Evolutionary conservation across 2,888 invertebrate genomes (phyloP).

Genomic region (Drosophila quinaria): DNA sequence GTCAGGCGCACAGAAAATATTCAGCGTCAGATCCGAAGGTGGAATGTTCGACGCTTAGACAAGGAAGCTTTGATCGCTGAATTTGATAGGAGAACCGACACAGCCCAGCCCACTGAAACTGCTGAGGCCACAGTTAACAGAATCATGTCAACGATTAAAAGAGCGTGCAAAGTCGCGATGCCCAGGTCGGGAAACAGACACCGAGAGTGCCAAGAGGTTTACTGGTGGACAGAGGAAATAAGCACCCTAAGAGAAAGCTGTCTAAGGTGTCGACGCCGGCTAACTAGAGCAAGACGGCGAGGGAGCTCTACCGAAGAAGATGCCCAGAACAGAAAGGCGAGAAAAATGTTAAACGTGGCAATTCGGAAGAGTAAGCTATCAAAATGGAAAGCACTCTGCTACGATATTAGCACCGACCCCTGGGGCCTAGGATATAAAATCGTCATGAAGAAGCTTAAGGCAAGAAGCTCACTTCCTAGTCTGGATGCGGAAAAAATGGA

Average conservation of each 20-base stretch:
- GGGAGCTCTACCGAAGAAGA: background rate
- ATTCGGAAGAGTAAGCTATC: background rate
- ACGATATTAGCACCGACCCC: background rate
- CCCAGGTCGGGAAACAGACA: background rate
- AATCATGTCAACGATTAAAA: background rate
- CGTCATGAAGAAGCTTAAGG: constrained; percentile 2
- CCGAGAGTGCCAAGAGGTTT: background rate
- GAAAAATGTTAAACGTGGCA: background rate
- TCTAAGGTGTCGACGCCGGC: background rate
- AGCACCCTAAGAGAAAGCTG: background rate
- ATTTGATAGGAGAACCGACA: background rate
- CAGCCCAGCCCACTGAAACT: background rate
- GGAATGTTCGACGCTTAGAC: background rate
- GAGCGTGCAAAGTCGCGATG: background rate
- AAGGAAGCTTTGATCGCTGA: background rate
- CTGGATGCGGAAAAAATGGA: background rate
- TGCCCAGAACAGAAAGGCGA: background rate
- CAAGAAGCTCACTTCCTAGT: background rate
- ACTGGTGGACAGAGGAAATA: background rate
- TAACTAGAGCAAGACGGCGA: background rate
- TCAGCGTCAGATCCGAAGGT: background rate
- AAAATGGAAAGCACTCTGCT: constrained; percentile 2
- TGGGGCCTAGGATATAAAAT: constrained; percentile 10
- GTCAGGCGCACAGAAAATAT: too few relatives aligned
- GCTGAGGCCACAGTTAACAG: background rate